Evolutionary conservation across 1,140 invertebrate species (phyloP).

Genomic region (Lasaia peninsularis): DNA sequence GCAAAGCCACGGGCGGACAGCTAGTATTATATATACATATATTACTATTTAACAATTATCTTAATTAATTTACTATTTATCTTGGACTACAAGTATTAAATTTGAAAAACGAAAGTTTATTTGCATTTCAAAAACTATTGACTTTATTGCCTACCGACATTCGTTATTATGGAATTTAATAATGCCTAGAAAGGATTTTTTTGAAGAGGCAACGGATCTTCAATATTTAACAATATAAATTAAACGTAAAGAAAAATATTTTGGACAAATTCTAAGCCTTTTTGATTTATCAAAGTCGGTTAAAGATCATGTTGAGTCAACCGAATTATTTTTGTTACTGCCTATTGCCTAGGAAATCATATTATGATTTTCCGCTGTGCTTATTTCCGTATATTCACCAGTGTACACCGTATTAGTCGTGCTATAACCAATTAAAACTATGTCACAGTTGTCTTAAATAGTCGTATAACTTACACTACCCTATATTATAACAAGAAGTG

Average conservation of each 20-base stretch:
- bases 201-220: background rate
- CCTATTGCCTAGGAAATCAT: too few species aligned
- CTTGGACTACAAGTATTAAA: background rate
- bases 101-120: background rate
- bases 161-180: background rate
- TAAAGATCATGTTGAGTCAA: background rate
- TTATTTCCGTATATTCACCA: too few species aligned
- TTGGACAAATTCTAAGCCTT: background rate
- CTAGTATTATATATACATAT: too few species aligned
- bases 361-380: too few species aligned
- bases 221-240: background rate
- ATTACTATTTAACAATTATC: too few species aligned
- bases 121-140: background rate
- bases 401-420: too few species aligned
- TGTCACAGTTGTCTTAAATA: too few species aligned
- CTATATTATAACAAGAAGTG: too few species aligned
- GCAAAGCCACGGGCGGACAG: too few species aligned
- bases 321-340: background rate
- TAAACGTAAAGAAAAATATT: background rate
- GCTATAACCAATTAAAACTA: too few species aligned
- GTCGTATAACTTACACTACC: too few species aligned
- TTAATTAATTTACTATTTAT: too few species aligned
- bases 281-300: background rate
- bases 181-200: background rate
- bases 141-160: background rate